Evolutionary conservation across 2,888 invertebrate genomes (phyloP), one percentile per base, ranked within the genome.

Genomic region (Lordiphosa andalusiaca): DNA sequence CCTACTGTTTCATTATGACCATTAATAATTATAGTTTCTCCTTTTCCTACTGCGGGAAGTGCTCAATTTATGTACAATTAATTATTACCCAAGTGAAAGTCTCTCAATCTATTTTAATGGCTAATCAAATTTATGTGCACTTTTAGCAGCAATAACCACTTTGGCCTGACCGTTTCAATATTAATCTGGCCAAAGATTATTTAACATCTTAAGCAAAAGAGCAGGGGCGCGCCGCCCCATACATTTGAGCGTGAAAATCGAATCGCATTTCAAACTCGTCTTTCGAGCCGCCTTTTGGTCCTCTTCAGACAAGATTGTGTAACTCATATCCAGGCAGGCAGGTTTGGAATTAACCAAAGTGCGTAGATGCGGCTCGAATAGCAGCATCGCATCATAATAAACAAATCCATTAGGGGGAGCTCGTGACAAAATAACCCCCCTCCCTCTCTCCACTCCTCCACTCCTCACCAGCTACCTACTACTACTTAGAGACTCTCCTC

Each of bases 31-130:
- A 30, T 10, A 1, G n/a, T 12, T 6, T 13, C n/a, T 30, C 7
- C 37, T 9, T 36, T 37, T 9, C 6, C 40, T 12, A 25, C 4
- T 12, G 12, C 6, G 13, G n/a, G 13, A 30, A 30, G 30, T 30
- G 30, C 30, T 10, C 44, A 38, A 47, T 47, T 51, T 25, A 61
- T 35, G 53, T 53, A 21, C 44, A 25, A 38, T 36, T 61, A 47
- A 71, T 74, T 71, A 77, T 52, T n/a, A n/a, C n/a, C 65, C 64
- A 77, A 74, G 82, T 61, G 64, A 62, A 63, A 63, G 64, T 63
- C 53, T 21, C 19, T 19, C 33, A 47, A 47, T 52, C 52, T 52
- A 39, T 44, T 42, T 36, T 44, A 71, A 73, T 73, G 50, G 63
- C 42, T 74, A 74, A 78, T 75, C 69, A 73, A 71, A 74, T 74